Evolutionary conservation across 1,140 invertebrate species (phyloP).

Genomic region (Zeugodacus cucurbitae): DNA sequence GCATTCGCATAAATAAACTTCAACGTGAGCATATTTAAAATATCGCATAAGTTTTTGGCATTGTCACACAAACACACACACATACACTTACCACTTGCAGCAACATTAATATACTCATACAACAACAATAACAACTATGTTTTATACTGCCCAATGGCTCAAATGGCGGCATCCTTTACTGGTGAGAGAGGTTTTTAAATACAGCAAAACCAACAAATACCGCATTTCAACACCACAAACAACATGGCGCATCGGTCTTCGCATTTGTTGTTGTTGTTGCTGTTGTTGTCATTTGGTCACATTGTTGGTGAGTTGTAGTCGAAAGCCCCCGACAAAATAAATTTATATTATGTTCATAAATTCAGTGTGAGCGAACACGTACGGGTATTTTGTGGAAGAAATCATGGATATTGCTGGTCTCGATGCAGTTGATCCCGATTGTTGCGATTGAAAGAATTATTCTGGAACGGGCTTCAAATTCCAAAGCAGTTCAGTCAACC

Average conservation of each 20-base stretch:
- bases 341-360: slow-evolving; percentile 66
- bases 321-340: slow-evolving; percentile 58
- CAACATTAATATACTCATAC: background rate
- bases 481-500: too few species aligned
- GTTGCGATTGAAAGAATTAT: too few species aligned
- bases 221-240: slow-evolving; percentile 35
- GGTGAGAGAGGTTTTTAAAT: slow-evolving; percentile 31
- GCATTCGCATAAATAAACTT: slow-evolving; percentile 64
- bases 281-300: background rate
- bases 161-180: background rate
- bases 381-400: background rate
- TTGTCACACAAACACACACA: background rate
- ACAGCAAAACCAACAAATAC: slow-evolving; percentile 26
- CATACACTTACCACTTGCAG: background rate
- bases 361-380: slow-evolving; percentile 54
- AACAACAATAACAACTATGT: background rate
- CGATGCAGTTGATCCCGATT: background rate
- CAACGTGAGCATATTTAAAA: slow-evolving; percentile 43
- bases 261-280: too few species aligned
- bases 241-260: background rate
- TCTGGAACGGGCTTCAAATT: too few species aligned
- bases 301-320: slow-evolving; percentile 30
- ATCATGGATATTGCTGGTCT: too few species aligned
- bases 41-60: slow-evolving; percentile 30
- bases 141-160: background rate